These are phyloP conservation scores for Episyrphus balteatus DNA, from an alignment of 1,140 invertebrate genomes.

Conservation along the genomic window DNA sequence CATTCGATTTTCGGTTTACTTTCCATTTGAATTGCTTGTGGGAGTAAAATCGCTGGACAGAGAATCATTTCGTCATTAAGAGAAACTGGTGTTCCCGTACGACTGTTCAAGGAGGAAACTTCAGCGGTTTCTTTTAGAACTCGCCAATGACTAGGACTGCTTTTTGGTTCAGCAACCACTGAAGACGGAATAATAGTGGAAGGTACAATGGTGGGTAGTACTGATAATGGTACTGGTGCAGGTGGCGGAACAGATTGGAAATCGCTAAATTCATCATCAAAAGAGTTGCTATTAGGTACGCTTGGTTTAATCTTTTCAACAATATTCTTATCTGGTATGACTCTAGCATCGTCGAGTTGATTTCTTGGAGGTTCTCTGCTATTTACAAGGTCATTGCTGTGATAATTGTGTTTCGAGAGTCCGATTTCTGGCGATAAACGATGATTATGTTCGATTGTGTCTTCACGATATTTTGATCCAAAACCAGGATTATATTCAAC, in stretches of 20 bases:
- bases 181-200: background rate
- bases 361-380: no score
- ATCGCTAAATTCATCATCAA: constrained; percentile 32
- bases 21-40: constrained; percentile 25
- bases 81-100: background rate
- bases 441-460: no score
- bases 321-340: background rate
- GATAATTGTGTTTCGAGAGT: no score
- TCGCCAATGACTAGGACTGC: constrained; percentile 1
- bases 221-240: background rate
- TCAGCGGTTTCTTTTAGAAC: background rate
- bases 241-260: constrained; percentile 26
- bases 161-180: constrained; percentile 7
- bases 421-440: no score
- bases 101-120: background rate
- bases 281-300: background rate
- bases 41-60: constrained; percentile 29
- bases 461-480: background rate
- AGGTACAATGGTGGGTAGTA: background rate
- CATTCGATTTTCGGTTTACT: constrained; percentile 46
- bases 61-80: constrained; percentile 25
- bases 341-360: no score
- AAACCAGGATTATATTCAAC: constrained; percentile 31
- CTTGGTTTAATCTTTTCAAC: background rate
- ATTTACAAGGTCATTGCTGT: no score